Conservation (phyloP, 2,797 vertebrate species). For the Darevskia mixta region DNA sequence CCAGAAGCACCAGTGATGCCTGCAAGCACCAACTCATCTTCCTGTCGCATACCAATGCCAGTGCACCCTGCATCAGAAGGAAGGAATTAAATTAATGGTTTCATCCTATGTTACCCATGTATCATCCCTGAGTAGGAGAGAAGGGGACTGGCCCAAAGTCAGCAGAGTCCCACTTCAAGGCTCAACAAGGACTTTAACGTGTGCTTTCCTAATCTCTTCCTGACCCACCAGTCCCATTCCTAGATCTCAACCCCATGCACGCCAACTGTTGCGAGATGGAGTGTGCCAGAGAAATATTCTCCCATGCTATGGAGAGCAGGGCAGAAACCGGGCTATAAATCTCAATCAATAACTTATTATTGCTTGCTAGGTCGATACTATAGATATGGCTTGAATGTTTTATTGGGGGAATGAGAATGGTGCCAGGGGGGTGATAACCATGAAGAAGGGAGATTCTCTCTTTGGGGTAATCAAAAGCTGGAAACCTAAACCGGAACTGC, state of each 20-base stretch:
- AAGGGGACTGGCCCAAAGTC: background rate
- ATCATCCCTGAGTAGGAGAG: background rate
- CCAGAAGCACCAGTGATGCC: too few species aligned
- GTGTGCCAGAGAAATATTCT: background rate
- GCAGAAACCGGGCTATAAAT: slow-evolving; percentile 19
- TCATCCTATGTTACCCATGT: background rate
- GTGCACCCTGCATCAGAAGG: background rate
- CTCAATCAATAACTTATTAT: slow-evolving; percentile 11
- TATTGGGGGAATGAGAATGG: slow-evolving; percentile 2
- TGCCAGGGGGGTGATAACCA: background rate
- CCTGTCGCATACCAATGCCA: background rate
- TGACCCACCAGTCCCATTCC: too few species aligned
- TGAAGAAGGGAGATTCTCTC: background rate
- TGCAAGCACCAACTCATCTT: too few species aligned
- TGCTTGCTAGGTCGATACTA: slow-evolving; percentile 26
- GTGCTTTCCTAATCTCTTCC: background rate
- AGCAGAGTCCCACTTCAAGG: background rate
- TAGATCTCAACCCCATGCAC: background rate
- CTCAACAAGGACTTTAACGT: background rate
- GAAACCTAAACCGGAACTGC: slow-evolving; percentile 22
- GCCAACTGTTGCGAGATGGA: too few species aligned
- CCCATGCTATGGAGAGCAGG: background rate
- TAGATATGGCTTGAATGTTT: slow-evolving; percentile 31
- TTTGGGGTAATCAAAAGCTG: slow-evolving; percentile 10
- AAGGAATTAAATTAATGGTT: too few species aligned